Evolutionary conservation across 1,140 invertebrate genomes (phyloP).

Genomic region (Drosophila mauritiana): DNA sequence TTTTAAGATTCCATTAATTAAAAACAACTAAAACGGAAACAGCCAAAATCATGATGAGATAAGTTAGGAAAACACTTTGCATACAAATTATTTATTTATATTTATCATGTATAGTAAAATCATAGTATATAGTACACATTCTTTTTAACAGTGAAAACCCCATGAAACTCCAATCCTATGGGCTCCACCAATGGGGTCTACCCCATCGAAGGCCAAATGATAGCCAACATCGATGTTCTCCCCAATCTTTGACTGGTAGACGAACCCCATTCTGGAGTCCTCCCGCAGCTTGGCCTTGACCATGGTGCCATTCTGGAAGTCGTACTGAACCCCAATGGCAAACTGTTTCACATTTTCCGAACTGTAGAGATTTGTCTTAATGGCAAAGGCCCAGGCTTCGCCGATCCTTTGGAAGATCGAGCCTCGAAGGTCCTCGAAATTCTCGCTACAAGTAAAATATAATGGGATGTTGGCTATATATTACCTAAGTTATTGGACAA

Average conservation of each 20-base stretch:
- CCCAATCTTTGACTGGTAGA: constrained; percentile 25
- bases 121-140: neutral
- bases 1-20: no score
- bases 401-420: constrained; percentile 56
- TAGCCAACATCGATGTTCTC: constrained; percentile 37
- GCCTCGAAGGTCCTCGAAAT: constrained; percentile 46
- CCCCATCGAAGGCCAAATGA: constrained; percentile 48
- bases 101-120: no score
- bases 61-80: no score
- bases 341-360: constrained; percentile 9
- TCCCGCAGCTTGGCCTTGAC: constrained; percentile 45
- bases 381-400: constrained; percentile 38
- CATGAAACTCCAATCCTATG: constrained; percentile 48
- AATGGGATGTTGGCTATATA: neutral
- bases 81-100: no score
- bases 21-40: no score
- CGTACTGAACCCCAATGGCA: constrained; percentile 47
- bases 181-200: constrained; percentile 15
- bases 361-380: constrained; percentile 39
- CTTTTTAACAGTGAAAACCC: constrained; percentile 26
- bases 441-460: constrained; percentile 30
- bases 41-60: no score
- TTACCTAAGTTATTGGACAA: neutral
- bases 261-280: constrained; percentile 27
- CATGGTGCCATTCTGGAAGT: constrained; percentile 27